Conservation (phyloP, 2,797 vertebrate genomes). For the Enteromius viviparus region DNA sequence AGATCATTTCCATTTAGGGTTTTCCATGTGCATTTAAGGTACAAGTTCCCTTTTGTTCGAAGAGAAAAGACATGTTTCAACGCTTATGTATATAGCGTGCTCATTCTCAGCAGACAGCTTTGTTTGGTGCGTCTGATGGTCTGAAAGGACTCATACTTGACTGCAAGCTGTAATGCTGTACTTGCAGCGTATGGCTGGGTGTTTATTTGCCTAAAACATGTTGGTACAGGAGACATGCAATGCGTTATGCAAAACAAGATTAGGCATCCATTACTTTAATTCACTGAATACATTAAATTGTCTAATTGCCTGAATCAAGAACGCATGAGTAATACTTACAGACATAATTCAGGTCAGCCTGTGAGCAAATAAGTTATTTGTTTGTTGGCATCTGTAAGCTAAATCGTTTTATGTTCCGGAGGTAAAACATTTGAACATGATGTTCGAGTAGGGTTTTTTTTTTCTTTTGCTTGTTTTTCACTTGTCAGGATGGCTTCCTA, state of each 20-base stretch:
- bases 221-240: constrained; percentile 33
- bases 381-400: neutral
- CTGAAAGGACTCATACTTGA: constrained; percentile 16
- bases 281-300: constrained; percentile 41
- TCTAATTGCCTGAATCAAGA: constrained; percentile 50
- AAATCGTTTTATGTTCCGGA: neutral
- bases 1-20: constrained; percentile 43
- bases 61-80: constrained; percentile 33
- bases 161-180: neutral
- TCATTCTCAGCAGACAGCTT: constrained; percentile 39
- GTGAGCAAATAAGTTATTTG: neutral
- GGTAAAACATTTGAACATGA: neutral
- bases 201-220: constrained; percentile 37
- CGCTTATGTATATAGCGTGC: constrained; percentile 19
- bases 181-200: neutral
- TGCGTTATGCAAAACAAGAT: constrained; percentile 55
- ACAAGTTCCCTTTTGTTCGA: constrained; percentile 45
- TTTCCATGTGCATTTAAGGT: constrained; percentile 47
- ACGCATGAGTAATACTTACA: neutral
- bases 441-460: neutral
- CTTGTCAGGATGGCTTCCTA: neutral
- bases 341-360: constrained; percentile 14
- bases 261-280: constrained; percentile 47
- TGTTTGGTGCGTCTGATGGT: constrained; percentile 30
- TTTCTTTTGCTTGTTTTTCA: neutral